A percentile compares a stretch with the other conserved stretches of the same genome.
These are phyloP conservation scores for Anguilla megastoma DNA, from an alignment of 2,797 vertebrate species.

Conservation along the genomic window DNA sequence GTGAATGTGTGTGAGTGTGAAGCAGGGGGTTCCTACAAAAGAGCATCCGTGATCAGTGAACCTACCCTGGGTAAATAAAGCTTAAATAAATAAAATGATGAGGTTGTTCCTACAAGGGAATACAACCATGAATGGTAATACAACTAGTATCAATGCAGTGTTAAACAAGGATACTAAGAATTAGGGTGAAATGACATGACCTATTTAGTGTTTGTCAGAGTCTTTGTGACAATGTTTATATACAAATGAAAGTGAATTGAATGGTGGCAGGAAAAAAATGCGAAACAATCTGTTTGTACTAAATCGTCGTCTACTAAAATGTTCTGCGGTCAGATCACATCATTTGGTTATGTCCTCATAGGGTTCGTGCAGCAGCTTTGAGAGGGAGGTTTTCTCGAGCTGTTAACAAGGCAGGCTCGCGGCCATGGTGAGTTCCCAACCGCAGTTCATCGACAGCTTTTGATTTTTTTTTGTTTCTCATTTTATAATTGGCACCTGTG, in stretches of 20 bases:
- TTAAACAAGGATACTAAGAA: not conserved
- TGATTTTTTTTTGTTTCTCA: not conserved
- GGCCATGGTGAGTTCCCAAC: conserved; percentile 67
- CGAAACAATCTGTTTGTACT: not conserved
- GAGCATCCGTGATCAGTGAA: too few relatives aligned
- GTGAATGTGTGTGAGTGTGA: too few relatives aligned
- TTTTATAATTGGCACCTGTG: not conserved
- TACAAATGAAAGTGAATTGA: not conserved
- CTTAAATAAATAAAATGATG: too few relatives aligned
- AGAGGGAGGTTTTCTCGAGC: conserved; percentile 25
- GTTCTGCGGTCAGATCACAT: not conserved
- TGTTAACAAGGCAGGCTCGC: conserved; percentile 52
- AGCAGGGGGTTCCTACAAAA: too few relatives aligned
- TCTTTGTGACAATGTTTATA: too few relatives aligned
- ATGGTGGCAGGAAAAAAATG: not conserved
- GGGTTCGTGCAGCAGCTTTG: conserved; percentile 36
- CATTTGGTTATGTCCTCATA: conserved; percentile 14
- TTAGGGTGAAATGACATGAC: not conserved
- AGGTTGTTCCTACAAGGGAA: not conserved
- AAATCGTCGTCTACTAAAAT: not conserved
- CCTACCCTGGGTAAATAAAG: too few relatives aligned
- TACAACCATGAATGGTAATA: not conserved
- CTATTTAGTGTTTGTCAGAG: too few relatives aligned
- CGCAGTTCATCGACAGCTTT: not conserved
- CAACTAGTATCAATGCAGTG: not conserved